Evolutionary conservation across 2,113 vertebrate species (phyloP), one percentile per base, ranked within the genome.

Genomic region (Sinocyclocheilus grahami): DNA sequence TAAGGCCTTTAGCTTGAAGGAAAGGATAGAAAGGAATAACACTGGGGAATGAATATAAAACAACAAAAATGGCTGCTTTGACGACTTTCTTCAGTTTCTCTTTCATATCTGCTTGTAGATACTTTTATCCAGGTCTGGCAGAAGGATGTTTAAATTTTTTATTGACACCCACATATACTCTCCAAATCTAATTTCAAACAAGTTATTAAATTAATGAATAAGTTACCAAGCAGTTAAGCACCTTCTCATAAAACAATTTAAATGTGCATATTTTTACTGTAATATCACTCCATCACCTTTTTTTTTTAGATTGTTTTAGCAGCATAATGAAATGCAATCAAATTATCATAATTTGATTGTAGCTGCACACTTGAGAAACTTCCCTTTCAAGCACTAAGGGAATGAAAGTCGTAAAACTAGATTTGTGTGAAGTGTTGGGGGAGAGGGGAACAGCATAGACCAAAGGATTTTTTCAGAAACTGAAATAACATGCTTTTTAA

Each of bases 1-100:
- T 84, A 81, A 76, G 67, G 84, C 86, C 65, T 86, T 63, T 27
- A 51, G 86, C 65, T 80, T 86, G 67, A 16, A 48, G 48, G 46
- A 46, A 82, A 74, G 67, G 20, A 58, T 37, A n/a, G 18, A 65
- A n/a, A 12, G 30, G 53, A 80, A 62, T 63, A 86, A 48, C 60
- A 48, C 22, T 48, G 37, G 20, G 22, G 27, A 58, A 79, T 30
- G 76, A 85, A 87, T 48, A 80, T 58, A 79, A 81, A 75, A 60
- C 24, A 48, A 69, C 74, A 86, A 78, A 58, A 87, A 33, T 33
- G 37, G 33, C 39, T 76, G 55, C 46, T 16, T 55, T 63, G 58
- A 18, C 74, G 51, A 16, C 22, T 76, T 72, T 4, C 42, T 27
- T 24, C 42, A 76, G n/a, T 76, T 76, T 27, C 48, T 85, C 18